Evolutionary conservation across 1,140 invertebrate genomes (phyloP).

Genomic region (Radopholus similis): DNA sequence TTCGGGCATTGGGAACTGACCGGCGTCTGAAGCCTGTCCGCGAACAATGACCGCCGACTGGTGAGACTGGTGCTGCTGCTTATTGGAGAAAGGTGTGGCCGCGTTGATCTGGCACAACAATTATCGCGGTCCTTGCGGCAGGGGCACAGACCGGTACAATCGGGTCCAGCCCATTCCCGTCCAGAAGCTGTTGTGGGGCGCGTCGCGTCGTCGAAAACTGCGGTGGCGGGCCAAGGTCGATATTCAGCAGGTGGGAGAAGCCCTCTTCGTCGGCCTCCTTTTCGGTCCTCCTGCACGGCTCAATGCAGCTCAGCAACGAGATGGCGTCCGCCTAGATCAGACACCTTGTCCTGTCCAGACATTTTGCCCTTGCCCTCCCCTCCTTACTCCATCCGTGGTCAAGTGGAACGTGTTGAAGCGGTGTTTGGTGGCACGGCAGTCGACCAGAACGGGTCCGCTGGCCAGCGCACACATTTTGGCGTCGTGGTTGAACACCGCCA

Average conservation of each 20-base stretch:
- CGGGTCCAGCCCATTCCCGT: no score
- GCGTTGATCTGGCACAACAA: no score
- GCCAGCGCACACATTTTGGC: constrained; percentile 6
- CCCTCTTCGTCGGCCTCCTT: background rate
- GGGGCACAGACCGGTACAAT: no score
- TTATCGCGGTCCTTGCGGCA: no score
- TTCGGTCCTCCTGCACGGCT: background rate
- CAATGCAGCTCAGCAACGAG: constrained; percentile 9
- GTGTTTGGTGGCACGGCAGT: constrained; percentile 6
- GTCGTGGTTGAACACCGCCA: constrained; percentile 12
- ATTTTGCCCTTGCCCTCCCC: background rate
- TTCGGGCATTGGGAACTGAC: background rate
- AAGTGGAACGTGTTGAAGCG: constrained; percentile 16
- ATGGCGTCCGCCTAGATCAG: background rate
- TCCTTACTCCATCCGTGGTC: constrained; percentile 4
- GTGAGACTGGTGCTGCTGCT: no score
- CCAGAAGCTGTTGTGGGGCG: no score
- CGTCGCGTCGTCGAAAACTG: no score
- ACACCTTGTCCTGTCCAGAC: background rate
- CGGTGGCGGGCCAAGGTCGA: no score
- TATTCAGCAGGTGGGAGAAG: background rate
- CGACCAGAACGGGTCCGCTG: background rate
- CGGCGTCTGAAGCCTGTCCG: no score
- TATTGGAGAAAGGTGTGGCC: no score
- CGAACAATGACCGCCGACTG: no score